phyloP scores from a whole-genome alignment of 2,113 vertebrate species.

The Petroica traversi region DNA sequence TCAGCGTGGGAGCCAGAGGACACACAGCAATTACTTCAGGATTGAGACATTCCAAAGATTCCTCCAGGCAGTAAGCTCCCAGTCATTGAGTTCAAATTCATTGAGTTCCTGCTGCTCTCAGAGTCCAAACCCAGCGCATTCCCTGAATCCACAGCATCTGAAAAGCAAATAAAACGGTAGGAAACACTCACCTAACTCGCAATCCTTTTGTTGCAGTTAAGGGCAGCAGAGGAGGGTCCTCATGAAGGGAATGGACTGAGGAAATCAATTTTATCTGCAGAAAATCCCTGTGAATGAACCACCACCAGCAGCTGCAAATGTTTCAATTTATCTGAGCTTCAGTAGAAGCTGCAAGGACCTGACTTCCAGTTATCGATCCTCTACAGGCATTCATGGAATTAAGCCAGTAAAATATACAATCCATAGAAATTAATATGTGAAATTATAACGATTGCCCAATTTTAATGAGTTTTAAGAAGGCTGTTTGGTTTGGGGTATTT shows the following conservation, averaged over 20 bases:
- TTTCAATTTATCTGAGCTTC: not conserved
- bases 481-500: not conserved
- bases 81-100: rapidly evolving
- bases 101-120: not conserved
- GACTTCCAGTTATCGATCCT: not conserved
- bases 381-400: not conserved
- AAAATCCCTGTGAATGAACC: not conserved
- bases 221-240: not conserved
- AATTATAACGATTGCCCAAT: not conserved
- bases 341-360: not conserved
- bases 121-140: not conserved
- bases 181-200: not conserved
- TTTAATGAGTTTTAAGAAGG: not conserved
- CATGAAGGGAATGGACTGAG: not conserved
- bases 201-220: not conserved
- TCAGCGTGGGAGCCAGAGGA: not conserved
- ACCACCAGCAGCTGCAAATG: not conserved
- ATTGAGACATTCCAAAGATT: not conserved
- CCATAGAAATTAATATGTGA: not conserved
- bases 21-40: not conserved
- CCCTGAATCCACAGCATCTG: not conserved
- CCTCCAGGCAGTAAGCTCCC: not conserved
- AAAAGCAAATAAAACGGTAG: not conserved
- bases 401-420: not conserved
- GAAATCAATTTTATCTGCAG: not conserved